Conservation (phyloP, 2,888 invertebrate species). For the Altica lythri region DNA sequence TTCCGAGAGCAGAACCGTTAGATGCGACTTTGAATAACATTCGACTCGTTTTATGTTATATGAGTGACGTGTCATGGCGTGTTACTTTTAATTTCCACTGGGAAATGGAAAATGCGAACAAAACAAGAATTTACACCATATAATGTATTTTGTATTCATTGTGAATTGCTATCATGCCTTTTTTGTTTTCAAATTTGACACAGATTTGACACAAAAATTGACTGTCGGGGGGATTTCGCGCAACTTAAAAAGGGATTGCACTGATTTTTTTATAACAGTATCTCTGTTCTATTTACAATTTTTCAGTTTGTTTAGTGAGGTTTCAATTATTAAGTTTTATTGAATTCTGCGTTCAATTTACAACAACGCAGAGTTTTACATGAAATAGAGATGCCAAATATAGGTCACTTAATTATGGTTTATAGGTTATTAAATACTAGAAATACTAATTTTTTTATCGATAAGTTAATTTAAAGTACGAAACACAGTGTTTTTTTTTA, state of each 20-base stretch:
- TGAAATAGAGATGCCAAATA: no score
- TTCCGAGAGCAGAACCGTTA: conserved; percentile 10
- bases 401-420: no score
- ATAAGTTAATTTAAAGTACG: no score
- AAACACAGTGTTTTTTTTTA: no score
- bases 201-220: conserved; percentile 22
- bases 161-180: conserved; percentile 20
- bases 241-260: conserved; percentile 4
- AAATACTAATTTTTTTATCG: no score
- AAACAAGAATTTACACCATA: conserved; percentile 32
- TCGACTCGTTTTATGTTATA: conserved; percentile 21
- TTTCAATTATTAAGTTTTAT: no score
- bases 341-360: no score
- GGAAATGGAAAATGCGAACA: conserved; percentile 37
- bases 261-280: neutral
- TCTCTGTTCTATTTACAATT: no score
- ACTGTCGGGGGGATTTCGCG: conserved; percentile 1
- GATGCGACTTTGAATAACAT: conserved; percentile 19
- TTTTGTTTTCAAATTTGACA: conserved; percentile 26
- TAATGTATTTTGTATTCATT: conserved; percentile 31
- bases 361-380: no score
- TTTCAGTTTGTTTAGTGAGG: no score
- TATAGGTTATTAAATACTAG: no score
- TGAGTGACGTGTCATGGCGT: conserved; percentile 34
- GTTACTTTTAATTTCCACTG: conserved; percentile 40